Base-by-base conservation (phyloP, 2,797 vertebrate genomes). In the Pseudochaenichthys georgianus region DNA sequence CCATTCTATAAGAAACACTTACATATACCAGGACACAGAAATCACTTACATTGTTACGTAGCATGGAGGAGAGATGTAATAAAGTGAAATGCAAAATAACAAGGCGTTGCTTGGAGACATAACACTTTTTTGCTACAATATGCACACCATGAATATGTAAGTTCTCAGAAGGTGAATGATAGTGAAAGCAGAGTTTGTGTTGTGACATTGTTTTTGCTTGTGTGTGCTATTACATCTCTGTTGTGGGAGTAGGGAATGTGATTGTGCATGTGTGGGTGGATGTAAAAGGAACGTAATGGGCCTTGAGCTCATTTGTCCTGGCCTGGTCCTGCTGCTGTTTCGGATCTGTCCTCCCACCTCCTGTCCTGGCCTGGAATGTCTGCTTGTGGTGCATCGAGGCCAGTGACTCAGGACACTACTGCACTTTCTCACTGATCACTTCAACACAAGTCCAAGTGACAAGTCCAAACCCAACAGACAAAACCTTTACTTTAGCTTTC, bases 281-380 rank as follows among this genome's bases (percentile, higher is more conserved):
- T 88, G 85, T 85, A 84, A 89, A 79, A 75, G 80, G 83, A 86
- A 86, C 81, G 81, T 89, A 90, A 88, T 85, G 81, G 84, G 81
- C 85, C 86, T 89, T 78, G 85, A 89, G 80, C 86, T 91, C 82
- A 88, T 88, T 87, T 89, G 85, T 89, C 81, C 87, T 82, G 84
- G 86, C 87, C 83, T 31, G 71, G 82, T 88, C 83, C 88, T 74
- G 84, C 74, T 89, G 87, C 84, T 87, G 81, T 89, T 92, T 89
- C 23, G 12, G 85, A 88, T 88, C 82, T 55, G 63, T 93, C 90
- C 89, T 91, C 92, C 92, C 90, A 93, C 90, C 88, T 89, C 82
- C 79, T 53, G 70, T 90, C 92, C 85, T 69, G 21, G 85, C 70
- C 73, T 88, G 90, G 90, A 91, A 92, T 90, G 86, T 86, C 81